Percentiles rank a stretch among this genome's conserved stretches.
These are phyloP conservation scores for Aegypius monachus DNA, from an alignment of 2,113 vertebrate species.

Conservation along the genomic window DNA sequence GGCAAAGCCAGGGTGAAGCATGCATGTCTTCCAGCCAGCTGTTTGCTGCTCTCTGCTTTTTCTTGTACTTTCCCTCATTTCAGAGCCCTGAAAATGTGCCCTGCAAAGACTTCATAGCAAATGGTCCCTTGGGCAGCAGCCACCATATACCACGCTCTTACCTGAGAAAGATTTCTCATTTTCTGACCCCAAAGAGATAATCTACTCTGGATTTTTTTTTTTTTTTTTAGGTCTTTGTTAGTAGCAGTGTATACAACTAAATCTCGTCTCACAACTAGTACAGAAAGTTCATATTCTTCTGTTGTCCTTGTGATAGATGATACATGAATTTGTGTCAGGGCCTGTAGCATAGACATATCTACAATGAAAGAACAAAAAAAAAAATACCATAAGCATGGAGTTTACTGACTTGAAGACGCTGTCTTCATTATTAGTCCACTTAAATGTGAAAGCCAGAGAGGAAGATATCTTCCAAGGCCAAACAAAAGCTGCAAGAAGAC, in stretches of 20 bases:
- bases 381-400: background rate
- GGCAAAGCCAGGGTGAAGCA: background rate
- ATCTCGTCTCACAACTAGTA: background rate
- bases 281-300: background rate
- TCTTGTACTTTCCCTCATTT: background rate
- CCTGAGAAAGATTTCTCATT: background rate
- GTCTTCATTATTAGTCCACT: background rate
- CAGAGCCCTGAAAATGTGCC: background rate
- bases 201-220: too few relatives aligned
- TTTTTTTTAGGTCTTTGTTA: background rate
- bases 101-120: background rate
- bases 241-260: background rate
- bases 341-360: background rate
- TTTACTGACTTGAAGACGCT: background rate
- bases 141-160: background rate
- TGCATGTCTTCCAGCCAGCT: background rate
- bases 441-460: background rate
- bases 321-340: background rate
- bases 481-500: background rate
- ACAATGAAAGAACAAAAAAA: background rate
- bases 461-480: background rate
- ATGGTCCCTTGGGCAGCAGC: background rate
- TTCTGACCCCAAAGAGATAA: background rate
- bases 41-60: background rate
- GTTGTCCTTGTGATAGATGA: background rate